Percentiles rank a stretch among this genome's conserved stretches.
phyloP scores from a whole-genome alignment of 2,888 invertebrate genomes.

The Drosophila aldrichi region DNA sequence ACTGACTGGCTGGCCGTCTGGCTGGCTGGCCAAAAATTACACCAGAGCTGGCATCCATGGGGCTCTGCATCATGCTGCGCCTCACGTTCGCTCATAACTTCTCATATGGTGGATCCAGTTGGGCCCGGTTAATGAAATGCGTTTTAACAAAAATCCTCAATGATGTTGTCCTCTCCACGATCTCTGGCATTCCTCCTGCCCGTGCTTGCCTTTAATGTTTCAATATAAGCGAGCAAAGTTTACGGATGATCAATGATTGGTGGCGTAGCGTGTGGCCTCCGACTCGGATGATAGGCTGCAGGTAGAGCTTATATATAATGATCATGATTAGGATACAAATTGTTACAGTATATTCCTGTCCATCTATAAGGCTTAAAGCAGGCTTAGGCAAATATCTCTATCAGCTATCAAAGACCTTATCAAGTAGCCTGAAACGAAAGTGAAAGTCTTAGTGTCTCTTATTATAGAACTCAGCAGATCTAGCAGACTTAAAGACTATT shows the following conservation, averaged over 20 bases:
- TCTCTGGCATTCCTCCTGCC: constrained; percentile 34
- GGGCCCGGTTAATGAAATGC: constrained; percentile 81
- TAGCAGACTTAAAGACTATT: not conserved
- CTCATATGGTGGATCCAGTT: constrained; percentile 34
- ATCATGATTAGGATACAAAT: constrained; percentile 46
- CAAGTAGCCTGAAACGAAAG: not conserved
- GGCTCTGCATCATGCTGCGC: constrained; percentile 55
- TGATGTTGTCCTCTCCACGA: constrained; percentile 49
- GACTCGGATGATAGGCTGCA: constrained; percentile 50
- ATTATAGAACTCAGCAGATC: not conserved
- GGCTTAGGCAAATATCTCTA: constrained; percentile 7
- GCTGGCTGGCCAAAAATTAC: constrained; percentile 55
- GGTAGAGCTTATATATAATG: constrained; percentile 35
- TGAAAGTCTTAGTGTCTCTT: not conserved
- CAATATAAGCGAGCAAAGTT: constrained; percentile 62
- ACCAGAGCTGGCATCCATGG: constrained; percentile 40
- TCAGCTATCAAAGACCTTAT: not conserved
- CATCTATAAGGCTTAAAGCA: not conserved
- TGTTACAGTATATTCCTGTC: constrained; percentile 11
- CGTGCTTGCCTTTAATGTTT: constrained; percentile 64
- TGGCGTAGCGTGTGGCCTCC: constrained; percentile 74
- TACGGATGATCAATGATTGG: constrained; percentile 74
- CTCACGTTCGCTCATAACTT: constrained; percentile 74
- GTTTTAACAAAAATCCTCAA: constrained; percentile 73
- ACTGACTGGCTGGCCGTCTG: constrained; percentile 27